Percentiles rank a stretch among this genome's conserved stretches.
These are phyloP conservation scores for Okamejei kenojei DNA, from an alignment of 2,797 vertebrate genomes.

Conservation along the genomic window DNA sequence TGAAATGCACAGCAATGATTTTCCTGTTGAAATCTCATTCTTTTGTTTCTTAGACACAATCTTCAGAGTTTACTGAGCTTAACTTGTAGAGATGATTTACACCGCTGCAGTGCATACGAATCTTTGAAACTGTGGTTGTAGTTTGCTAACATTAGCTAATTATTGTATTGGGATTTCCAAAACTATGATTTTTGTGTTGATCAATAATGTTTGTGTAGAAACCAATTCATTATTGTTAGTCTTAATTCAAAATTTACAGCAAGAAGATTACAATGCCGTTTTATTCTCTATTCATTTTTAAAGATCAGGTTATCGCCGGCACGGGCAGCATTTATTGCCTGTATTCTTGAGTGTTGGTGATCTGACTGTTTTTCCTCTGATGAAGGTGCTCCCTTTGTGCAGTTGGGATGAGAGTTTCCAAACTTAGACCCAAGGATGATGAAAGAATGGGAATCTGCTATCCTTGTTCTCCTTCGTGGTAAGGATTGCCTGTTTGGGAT, in stretches of 20 bases:
- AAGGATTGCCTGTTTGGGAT: too few relatives aligned
- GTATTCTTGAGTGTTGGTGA: too few relatives aligned
- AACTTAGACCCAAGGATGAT: too few relatives aligned
- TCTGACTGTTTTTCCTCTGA: too few relatives aligned
- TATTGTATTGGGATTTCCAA: background rate
- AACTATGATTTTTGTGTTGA: background rate
- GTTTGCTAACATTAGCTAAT: background rate
- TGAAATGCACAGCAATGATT: background rate
- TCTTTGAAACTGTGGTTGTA: background rate
- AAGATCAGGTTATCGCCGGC: too few relatives aligned
- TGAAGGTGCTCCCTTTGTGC: too few relatives aligned
- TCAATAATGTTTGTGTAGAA: background rate
- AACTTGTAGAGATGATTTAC: background rate
- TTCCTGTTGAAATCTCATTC: too few relatives aligned
- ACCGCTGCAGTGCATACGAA: background rate
- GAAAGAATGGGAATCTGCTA: too few relatives aligned
- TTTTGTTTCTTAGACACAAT: background rate
- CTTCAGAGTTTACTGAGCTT: background rate
- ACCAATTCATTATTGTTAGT: background rate
- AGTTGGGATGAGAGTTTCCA: too few relatives aligned
- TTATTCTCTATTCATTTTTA: too few relatives aligned
- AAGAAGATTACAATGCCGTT: background rate
- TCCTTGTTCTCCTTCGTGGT: too few relatives aligned
- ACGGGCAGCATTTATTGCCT: too few relatives aligned
- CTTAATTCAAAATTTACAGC: background rate